Evolutionary conservation across 2,888 invertebrate genomes (phyloP).

Genomic region (Caenorhabditis afra): DNA sequence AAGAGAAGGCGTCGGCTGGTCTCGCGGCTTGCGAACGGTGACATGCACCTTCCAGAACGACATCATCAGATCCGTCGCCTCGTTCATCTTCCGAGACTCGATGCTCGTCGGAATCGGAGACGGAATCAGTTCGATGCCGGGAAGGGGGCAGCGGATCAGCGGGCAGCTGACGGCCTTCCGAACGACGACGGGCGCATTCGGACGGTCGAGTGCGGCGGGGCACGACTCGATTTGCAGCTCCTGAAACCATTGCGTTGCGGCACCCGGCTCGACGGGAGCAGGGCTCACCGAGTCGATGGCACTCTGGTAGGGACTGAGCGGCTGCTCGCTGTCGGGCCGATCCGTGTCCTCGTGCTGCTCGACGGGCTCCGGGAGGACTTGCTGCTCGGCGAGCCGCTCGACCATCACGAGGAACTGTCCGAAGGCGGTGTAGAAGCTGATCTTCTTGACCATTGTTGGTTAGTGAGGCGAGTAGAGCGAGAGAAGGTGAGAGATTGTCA

Average conservation of each 20-base stretch:
- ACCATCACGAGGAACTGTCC: constrained; percentile 53
- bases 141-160: neutral
- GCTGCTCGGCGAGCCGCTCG: constrained; percentile 28
- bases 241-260: neutral
- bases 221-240: constrained; percentile 36
- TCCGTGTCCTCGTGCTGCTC: constrained; percentile 21
- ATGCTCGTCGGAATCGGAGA: constrained; percentile 34
- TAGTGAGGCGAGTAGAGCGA: constrained; percentile 28
- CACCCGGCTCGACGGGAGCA: neutral
- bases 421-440: constrained; percentile 52
- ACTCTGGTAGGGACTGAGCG: constrained; percentile 46
- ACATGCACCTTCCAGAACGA: constrained; percentile 39
- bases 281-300: constrained; percentile 8
- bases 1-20: constrained; percentile 12
- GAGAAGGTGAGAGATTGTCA: no score
- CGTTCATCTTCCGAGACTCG: constrained; percentile 30
- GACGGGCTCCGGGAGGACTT: neutral
- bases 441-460: constrained; percentile 53
- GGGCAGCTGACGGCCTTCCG: constrained; percentile 33
- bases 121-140: neutral
- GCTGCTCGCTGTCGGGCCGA: constrained; percentile 9
- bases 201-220: constrained; percentile 10
- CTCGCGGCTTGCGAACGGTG: neutral
- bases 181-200: neutral
- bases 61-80: constrained; percentile 38